Evolutionary conservation across 2,797 vertebrate species (phyloP).

Genomic region (Arvicola amphibius): DNA sequence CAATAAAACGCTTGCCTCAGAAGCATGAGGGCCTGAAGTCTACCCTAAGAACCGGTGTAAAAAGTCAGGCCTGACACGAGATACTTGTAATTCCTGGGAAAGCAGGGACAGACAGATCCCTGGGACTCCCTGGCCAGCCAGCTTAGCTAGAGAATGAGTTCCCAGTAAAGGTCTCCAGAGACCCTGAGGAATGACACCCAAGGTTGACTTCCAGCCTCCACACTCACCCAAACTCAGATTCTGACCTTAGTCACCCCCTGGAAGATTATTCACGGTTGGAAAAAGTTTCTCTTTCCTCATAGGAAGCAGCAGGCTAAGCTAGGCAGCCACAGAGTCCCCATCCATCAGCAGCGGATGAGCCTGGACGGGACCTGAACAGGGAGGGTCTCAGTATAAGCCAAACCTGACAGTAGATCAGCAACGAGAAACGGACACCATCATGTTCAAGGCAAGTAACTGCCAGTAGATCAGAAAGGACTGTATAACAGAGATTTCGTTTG

Average conservation of each 20-base stretch:
- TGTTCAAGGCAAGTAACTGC: not conserved
- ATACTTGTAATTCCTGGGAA: not conserved
- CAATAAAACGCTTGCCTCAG: not conserved
- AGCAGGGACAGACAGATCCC: not conserved
- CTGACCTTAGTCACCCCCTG: not conserved
- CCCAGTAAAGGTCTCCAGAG: not conserved
- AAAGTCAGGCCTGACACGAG: not conserved
- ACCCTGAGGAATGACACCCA: not conserved
- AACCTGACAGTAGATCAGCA: not conserved
- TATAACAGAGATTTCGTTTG: accelerated
- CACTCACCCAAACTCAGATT: not conserved
- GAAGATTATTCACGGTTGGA: not conserved
- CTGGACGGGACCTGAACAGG: not conserved
- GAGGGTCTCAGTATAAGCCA: not conserved
- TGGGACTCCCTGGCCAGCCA: not conserved
- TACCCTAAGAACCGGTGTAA: not conserved
- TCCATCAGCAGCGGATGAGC: accelerated
- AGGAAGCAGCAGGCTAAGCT: not conserved
- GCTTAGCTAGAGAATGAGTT: not conserved
- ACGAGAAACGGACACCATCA: accelerated
- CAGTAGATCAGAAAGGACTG: not conserved
- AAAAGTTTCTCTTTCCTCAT: not conserved
- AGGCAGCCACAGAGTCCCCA: accelerated
- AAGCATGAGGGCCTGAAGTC: not conserved
- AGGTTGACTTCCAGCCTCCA: not conserved